Base-by-base conservation (phyloP, 2,113 vertebrate genomes). In the Pluvialis apricaria region DNA sequence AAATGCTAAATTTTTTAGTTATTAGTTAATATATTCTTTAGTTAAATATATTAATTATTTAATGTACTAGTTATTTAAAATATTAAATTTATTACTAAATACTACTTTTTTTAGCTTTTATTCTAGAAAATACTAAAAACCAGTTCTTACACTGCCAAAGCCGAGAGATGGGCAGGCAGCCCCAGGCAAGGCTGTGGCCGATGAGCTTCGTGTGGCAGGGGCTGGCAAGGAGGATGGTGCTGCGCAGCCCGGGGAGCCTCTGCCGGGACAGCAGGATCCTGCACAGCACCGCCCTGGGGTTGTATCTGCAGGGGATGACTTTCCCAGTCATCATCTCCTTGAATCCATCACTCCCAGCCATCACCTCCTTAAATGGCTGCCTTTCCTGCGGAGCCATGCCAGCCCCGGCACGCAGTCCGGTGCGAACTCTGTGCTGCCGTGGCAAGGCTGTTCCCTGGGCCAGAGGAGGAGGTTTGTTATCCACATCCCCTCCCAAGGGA, bases 351-450 rank as follows among this genome's bases (percentile, higher is more conserved):
- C 65, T 92, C 18, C 12, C 61, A 86, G 52, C 9, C 49, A 18
- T 32, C 29, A 18, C 8, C 10, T 68, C 25, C 38, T 29, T 24
- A 4, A 60, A 45, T 22, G 2, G 0, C 73, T 52, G 38, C 38
- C 38, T 36, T 24, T 66, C 15, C 57, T 5, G 22, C 0, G 1
- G 9, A 65, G 32, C 52, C 1, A 3, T 10, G 31, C 82, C 61
- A 61, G 3, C 17, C 22, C 9, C 2, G 4, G 25, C 0, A 3
- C 8, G 32, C 38, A 34, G 8, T 29, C 47, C 6, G 22, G 22
- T 58, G 62, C 62, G 13, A 21, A 1, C 10, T 13, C 45, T 15
- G 12, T 62, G 44, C 52, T 24, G 2, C 38, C 2, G 0, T 2
- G 13, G 45, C 15, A 5, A 89, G 72, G 31, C 57, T 49, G 32